Percentiles rank a stretch among this genome's conserved stretches.
Evolutionary conservation across 2,113 vertebrate genomes (phyloP).

Genomic region (Onychorhynchus coronatus): DNA sequence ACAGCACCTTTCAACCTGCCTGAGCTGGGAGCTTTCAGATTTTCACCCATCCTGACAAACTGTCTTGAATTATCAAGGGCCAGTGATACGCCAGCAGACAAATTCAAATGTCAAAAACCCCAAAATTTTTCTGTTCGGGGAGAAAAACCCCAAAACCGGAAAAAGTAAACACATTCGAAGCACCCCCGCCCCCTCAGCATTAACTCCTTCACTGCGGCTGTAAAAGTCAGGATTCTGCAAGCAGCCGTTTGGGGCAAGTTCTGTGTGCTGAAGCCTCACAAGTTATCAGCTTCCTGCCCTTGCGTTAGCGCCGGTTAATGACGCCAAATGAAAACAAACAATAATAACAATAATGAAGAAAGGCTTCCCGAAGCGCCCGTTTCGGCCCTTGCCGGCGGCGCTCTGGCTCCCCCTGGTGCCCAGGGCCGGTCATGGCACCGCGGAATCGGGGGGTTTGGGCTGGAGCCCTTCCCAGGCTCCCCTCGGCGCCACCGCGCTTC

Average conservation of each 20-base stretch:
- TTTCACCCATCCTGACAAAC: neutral
- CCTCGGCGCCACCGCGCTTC: fast-evolving
- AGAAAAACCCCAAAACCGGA: fast-evolving
- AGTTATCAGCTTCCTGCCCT: neutral
- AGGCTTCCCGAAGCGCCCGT: neutral
- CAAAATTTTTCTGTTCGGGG: neutral
- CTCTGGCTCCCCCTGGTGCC: constrained; percentile 63
- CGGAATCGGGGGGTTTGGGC: no score
- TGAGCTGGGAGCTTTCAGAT: neutral
- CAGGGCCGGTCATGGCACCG: neutral
- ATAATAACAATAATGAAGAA: neutral
- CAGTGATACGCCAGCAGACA: neutral
- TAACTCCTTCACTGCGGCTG: fast-evolving
- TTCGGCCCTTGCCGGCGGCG: neutral
- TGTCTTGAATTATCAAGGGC: neutral
- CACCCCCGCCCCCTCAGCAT: neutral
- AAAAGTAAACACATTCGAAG: neutral
- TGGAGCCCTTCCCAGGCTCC: fast-evolving
- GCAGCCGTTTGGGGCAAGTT: neutral
- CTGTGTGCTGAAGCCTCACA: neutral
- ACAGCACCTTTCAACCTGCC: neutral
- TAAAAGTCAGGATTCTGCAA: neutral
- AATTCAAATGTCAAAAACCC: neutral
- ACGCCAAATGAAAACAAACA: neutral
- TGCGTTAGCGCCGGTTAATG: neutral